Base-by-base conservation (phyloP, 2,113 vertebrate species). In the Sceloporus undulatus region DNA sequence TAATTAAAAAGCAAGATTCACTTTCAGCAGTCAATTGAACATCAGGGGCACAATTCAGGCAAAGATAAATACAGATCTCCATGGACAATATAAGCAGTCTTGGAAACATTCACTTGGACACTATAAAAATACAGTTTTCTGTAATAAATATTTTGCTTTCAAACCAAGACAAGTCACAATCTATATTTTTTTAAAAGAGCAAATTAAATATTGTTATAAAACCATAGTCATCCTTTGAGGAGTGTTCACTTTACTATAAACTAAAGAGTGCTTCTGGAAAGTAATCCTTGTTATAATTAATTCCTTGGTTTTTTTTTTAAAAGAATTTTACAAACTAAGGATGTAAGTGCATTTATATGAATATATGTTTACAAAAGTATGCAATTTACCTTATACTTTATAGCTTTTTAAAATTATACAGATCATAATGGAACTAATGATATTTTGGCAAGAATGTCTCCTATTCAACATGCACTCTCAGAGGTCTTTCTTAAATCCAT, bases 71-170 rank as follows among this genome's bases (percentile, higher is more conserved):
- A 80, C 2, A 29, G 54, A 56, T 48, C 62, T 75, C 70, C 86
- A 81, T 48, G 18, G 23, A n/a, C 9, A n/a, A 70, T 23, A 14
- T 48, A 87, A 82, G 19, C 68, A n/a, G 9, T 56, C 18, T 54
- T 75, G 5, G 79, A 87, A 87, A 62, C 25, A 73, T 42, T 62
- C 9, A 42, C 54, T n/a, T 23, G 27, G 9, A 11, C 25, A 19
- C 73, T n/a, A 34, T 80, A 87, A 80, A 86, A 59, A 40, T 68
- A 68, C 5, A 68, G 1, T 1, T 25, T 90, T 9, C n/a, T 5
- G 19, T 59, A 27, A 21, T 85, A 85, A 85, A 1, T 59, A 73
- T 89, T 91, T 73, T 27, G 16, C 25, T 74, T 79, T 90, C 75
- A 71, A 2, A 0, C 11, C 76, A 27, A 65, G 0, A 76, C 81